Conservation (phyloP, 2,113 vertebrate species). For the Poecile atricapillus region DNA sequence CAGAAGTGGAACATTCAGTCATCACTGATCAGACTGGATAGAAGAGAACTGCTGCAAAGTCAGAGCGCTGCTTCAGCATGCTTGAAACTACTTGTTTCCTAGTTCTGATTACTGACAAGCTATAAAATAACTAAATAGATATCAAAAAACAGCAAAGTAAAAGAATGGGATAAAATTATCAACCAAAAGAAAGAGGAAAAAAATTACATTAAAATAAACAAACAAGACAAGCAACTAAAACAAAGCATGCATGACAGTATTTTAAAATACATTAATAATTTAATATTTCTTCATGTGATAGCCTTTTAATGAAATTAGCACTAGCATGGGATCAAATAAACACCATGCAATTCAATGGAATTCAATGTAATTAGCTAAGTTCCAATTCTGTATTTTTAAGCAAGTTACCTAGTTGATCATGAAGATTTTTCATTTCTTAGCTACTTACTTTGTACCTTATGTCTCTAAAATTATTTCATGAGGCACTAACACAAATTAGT, state of each 20-base stretch:
- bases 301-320: not conserved
- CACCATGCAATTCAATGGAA: not conserved
- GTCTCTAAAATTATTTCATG: not conserved
- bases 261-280: not conserved
- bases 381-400: not conserved
- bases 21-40: not conserved
- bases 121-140: not conserved
- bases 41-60: not conserved
- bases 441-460: not conserved
- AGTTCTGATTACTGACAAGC: not conserved
- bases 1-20: not conserved
- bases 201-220: not conserved
- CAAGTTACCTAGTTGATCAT: not conserved
- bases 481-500: not conserved
- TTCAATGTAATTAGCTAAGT: not conserved
- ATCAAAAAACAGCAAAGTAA: not conserved
- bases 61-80: not conserved
- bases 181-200: not conserved
- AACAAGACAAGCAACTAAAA: not conserved
- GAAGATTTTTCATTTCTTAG: not conserved
- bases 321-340: not conserved
- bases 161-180: not conserved
- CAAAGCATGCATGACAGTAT: not conserved
- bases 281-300: not conserved
- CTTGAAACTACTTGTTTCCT: not conserved